phyloP scores from a whole-genome alignment of 2,113 vertebrate species.

The Lichenostomus cassidix region DNA sequence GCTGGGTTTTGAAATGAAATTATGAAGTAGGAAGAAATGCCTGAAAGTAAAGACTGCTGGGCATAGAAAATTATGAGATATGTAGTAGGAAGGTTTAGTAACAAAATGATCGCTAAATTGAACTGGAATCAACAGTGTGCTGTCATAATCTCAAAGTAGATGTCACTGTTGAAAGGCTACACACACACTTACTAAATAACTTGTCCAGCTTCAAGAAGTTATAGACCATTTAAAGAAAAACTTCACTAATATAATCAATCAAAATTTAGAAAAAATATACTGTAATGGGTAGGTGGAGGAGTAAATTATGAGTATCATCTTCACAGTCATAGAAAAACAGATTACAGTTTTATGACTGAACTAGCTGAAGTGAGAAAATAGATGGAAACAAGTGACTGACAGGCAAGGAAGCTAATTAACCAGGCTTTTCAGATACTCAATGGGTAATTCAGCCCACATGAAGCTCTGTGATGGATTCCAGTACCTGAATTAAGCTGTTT shows the following conservation, averaged over 20 bases:
- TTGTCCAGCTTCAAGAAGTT: not conserved
- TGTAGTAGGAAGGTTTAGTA: not conserved
- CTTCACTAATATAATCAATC: not conserved
- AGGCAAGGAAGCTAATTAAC: constrained; percentile 48
- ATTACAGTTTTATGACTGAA: constrained; percentile 42
- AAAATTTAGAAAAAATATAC: not conserved
- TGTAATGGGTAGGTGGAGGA: not conserved
- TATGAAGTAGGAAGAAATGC: not conserved
- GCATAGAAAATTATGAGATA: not conserved
- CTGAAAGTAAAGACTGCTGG: not conserved
- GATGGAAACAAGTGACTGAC: constrained; percentile 46
- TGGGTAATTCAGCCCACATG: constrained; percentile 44
- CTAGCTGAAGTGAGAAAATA: constrained; percentile 34
- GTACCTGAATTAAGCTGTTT: not conserved
- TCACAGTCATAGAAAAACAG: constrained; percentile 21
- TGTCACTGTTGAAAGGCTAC: not conserved
- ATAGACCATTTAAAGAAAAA: not conserved
- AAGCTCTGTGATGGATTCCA: constrained; percentile 2
- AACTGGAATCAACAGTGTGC: not conserved
- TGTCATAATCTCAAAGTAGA: not conserved
- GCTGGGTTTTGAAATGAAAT: not conserved
- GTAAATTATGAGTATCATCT: constrained; percentile 39
- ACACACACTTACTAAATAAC: not conserved
- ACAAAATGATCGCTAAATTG: not conserved
- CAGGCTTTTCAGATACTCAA: constrained; percentile 3